Evolutionary conservation across 2,797 vertebrate species (phyloP).

Genomic region (Vipera latastei): DNA sequence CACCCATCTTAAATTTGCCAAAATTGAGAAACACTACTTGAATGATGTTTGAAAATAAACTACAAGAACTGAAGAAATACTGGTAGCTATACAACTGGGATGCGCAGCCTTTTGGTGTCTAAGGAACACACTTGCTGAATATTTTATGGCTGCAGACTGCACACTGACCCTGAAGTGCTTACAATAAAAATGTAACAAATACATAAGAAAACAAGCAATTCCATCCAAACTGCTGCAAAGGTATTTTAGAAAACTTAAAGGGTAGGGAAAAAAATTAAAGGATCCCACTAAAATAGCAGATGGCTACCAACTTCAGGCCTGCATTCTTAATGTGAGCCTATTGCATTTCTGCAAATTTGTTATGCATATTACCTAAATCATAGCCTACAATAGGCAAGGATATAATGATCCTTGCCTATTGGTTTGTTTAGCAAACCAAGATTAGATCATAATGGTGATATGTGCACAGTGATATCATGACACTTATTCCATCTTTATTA

Average conservation of each 20-base stretch:
- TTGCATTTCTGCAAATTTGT: background rate
- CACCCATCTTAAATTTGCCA: background rate
- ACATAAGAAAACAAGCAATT: background rate
- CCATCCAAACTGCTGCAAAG: background rate
- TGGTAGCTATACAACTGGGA: background rate
- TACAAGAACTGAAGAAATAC: background rate
- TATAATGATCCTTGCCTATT: background rate
- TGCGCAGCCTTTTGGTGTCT: background rate
- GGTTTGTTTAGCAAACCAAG: background rate
- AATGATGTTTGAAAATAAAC: slow-evolving; percentile 27
- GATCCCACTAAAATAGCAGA: background rate
- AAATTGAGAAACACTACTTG: background rate
- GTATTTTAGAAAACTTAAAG: background rate
- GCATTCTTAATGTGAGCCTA: background rate
- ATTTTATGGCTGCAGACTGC: background rate
- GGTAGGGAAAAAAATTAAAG: background rate
- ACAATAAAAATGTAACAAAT: background rate
- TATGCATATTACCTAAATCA: background rate
- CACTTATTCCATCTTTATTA: background rate
- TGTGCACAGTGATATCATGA: background rate
- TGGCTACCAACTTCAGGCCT: background rate
- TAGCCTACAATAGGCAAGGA: background rate
- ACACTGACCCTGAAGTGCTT: background rate
- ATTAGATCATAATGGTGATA: background rate
- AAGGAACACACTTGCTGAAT: background rate